phyloP scores from a whole-genome alignment of 2,888 invertebrate species.

The Ephialtes manifestator region DNA sequence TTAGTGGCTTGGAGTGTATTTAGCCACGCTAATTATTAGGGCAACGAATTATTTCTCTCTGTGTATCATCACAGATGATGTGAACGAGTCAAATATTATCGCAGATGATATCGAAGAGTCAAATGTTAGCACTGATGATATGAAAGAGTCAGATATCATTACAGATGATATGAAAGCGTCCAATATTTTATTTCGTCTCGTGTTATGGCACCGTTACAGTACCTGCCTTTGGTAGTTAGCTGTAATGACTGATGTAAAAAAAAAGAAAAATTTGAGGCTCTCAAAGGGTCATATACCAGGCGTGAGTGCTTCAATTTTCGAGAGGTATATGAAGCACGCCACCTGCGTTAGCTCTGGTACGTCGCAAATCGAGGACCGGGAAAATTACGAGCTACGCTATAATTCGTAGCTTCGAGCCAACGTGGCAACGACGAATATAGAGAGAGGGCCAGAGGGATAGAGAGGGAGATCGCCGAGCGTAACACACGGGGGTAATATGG shows the following conservation, averaged over 20 bases:
- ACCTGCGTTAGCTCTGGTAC: constrained; percentile 32
- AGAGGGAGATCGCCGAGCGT: constrained; percentile 61
- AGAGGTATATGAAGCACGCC: constrained; percentile 15
- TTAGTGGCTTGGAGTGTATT: too few species aligned
- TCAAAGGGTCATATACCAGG: constrained; percentile 12
- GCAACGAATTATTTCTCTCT: too few species aligned
- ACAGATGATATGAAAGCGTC: not conserved
- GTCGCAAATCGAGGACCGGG: constrained; percentile 63
- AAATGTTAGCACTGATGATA: too few species aligned
- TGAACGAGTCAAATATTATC: too few species aligned
- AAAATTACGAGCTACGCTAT: constrained; percentile 66
- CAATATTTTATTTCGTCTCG: not conserved
- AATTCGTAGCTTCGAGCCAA: constrained; percentile 66
- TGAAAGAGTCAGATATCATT: not conserved
- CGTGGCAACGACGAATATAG: constrained; percentile 29
- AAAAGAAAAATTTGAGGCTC: constrained; percentile 7
- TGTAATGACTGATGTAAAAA: not conserved
- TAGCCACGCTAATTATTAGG: too few species aligned
- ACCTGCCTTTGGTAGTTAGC: not conserved
- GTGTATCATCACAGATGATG: not conserved
- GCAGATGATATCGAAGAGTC: too few species aligned
- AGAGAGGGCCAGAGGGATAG: constrained; percentile 25
- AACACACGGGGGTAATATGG: constrained; percentile 71
- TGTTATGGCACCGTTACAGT: too few species aligned
- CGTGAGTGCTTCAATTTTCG: constrained; percentile 33